Evolutionary conservation across 2,113 vertebrate species (phyloP), one percentile per base, ranked within the genome.

Genomic region (Rhynchopsitta pachyrhyncha): DNA sequence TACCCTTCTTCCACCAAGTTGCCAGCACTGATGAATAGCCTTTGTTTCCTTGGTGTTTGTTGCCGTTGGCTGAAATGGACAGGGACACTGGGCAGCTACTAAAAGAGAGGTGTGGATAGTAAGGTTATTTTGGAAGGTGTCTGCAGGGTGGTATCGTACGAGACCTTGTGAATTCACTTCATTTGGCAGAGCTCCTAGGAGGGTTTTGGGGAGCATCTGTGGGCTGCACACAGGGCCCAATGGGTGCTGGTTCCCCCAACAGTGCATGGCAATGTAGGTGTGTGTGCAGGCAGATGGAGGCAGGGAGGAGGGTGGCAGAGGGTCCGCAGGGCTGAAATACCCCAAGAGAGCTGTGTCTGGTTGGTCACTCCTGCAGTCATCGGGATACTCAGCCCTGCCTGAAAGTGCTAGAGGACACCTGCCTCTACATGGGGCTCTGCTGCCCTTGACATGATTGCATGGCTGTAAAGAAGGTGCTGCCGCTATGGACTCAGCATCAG

Each of bases 71-170:
- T 68, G 70, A 85, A 88, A 37, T 5, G 13, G 4, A 52, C 1
- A 1, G 42, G 90, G 53, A 35, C 25, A 49, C 16, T 0, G 0
- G 55, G 66, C 14, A 64, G 35, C 47, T 85, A 8, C 47, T 55
- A 9, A 57, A 20, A 17, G n/a, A 35, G 22, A 12, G 59, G 16
- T 31, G 39, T 46, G 47, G 33, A 15, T 24, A 64, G 17, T 23
- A 10, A 39, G 10, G 11, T 75, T 33, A 76, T 92, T 81, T 67
- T 60, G 50, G 31, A 49, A 73, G 24, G 10, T 62, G 19, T 39
- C 59, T 53, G 31, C 39, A 67, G 52, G 16, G 25, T 64, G 42
- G n/a, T 95, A 35, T 92, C 33, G 1, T 20, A 3, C 0, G 1
- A 46, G 41, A 63, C 35, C 13, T 73, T 25, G 10, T 66, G 47